Percentiles rank a stretch among this genome's conserved stretches.
phyloP scores from a whole-genome alignment of 2,888 invertebrate genomes.

The Poecilobothrus nobilitatus region DNA sequence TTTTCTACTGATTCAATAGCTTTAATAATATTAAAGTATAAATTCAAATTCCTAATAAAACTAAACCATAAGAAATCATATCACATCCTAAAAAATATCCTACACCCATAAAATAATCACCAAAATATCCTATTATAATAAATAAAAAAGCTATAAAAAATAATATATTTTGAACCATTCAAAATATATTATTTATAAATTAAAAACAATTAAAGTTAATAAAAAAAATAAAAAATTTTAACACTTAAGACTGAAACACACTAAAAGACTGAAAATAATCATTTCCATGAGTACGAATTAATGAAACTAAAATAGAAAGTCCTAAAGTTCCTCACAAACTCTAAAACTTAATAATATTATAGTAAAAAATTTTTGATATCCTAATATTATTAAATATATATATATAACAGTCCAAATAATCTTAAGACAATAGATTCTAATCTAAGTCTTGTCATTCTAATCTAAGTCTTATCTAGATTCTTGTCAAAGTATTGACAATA shows the following conservation, averaged over 20 bases:
- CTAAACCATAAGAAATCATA: too few relatives aligned
- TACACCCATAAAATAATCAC: conserved; percentile 46
- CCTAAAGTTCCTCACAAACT: conserved; percentile 60
- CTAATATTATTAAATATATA: conserved; percentile 45
- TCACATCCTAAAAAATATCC: too few relatives aligned
- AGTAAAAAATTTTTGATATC: conserved; percentile 46
- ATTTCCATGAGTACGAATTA: conserved; percentile 55
- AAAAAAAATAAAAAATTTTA: conserved; percentile 46
- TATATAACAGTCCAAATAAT: conserved; percentile 49
- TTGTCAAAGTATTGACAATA: conserved; percentile 52
- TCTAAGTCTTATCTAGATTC: too few relatives aligned
- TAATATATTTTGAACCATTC: too few relatives aligned
- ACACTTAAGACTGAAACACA: conserved; percentile 53
- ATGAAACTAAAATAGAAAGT: too few relatives aligned
- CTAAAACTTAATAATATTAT: conserved; percentile 55
- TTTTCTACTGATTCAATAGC: conserved; percentile 45
- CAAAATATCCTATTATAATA: conserved; percentile 44
- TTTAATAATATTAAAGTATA: conserved; percentile 49
- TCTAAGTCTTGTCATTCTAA: too few relatives aligned
- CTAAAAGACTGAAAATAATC: conserved; percentile 55
- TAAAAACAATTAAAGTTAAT: too few relatives aligned
- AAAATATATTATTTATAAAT: too few relatives aligned
- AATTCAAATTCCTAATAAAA: too few relatives aligned
- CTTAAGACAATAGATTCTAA: conserved; percentile 53
- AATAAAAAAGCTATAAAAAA: conserved; percentile 49